Conservation (phyloP, 1,140 invertebrate genomes). For the Condylostylus longicornis region DNA sequence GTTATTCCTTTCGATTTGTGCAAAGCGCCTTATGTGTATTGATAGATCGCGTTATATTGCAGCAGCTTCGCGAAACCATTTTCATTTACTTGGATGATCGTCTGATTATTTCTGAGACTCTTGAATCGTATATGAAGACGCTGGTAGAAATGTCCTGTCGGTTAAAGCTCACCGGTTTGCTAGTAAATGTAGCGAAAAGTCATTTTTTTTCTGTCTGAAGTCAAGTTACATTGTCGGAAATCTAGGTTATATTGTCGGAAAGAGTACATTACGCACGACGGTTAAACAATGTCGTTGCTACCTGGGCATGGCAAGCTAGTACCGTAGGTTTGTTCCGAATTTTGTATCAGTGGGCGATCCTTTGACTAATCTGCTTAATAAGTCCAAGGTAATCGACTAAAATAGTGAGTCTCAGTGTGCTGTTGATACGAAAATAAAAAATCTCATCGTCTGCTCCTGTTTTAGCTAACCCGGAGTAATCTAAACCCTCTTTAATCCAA, state of each 20-base stretch:
- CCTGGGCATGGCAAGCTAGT: constrained; percentile 31
- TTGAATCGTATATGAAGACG: constrained; percentile 23
- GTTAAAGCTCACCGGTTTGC: constrained; percentile 11
- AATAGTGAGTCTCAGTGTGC: too few relatives aligned
- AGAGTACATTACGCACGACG: constrained; percentile 6
- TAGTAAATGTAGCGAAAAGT: constrained; percentile 9
- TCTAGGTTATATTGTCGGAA: constrained; percentile 18
- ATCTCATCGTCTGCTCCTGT: too few relatives aligned
- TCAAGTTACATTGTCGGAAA: constrained; percentile 23
- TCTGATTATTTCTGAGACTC: constrained; percentile 18
- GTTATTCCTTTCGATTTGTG: constrained; percentile 10
- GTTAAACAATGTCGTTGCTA: constrained; percentile 30
- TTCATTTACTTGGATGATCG: constrained; percentile 20
- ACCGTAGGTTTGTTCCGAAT: constrained; percentile 22
- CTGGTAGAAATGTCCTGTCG: constrained; percentile 11
- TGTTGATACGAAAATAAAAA: too few relatives aligned
- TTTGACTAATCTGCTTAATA: too few relatives aligned
- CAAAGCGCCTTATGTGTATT: constrained; percentile 5
- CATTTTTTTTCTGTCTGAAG: constrained; percentile 4
- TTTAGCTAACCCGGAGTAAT: too few relatives aligned
- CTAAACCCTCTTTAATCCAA: too few relatives aligned
- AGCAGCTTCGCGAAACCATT: constrained; percentile 2
- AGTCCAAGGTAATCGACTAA: too few relatives aligned
- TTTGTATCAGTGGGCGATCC: constrained; percentile 20
- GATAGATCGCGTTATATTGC: constrained; percentile 1